Evolutionary conservation across 1,140 invertebrate species (phyloP), one percentile per base, ranked within the genome.

Genomic region (Zelostemma sp.): DNA sequence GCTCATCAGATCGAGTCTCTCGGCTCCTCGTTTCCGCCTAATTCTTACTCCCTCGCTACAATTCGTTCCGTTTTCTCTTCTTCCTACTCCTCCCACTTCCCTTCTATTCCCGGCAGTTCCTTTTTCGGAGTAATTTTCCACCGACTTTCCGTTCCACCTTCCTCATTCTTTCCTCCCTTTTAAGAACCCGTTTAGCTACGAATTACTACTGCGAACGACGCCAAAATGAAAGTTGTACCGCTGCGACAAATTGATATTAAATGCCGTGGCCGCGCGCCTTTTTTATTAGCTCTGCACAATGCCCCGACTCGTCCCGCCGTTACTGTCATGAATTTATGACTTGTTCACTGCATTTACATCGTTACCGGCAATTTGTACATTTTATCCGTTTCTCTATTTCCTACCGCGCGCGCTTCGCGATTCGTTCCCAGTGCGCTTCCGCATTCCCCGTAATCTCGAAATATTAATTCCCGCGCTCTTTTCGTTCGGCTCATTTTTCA

Each of bases 211-310:
- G 11, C 68, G 3, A 66, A 66, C 35, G 35, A 43, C 41, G 35
- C 62, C 43, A 59, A 64, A 67, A 63, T 46, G 72, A 72, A 66
- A 76, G 68, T 62, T 35, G 5, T n/a, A 71, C 54, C 68, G 19
- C 60, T 57, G 59, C 67, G 68, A 76, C 79, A 84, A 84, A 84
- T 83, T 84, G 81, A 81, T 80, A 81, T 80, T 80, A 79, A 84
- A 81, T 80, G 79, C 75, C 73, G 68, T 74, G 78, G 79, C 74
- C 77, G 81, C 77, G 77, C 80, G 79, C 77, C 76, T 78, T 79
- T 76, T 80, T 76, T 79, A 77, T 77, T 80, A 33, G 19, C 11
- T 40, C 17, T 14, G 61, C 55, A 58, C 48, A 56, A 28, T 51
- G 21, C 58, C 49, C 58, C 41, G 40, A 54, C 18, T 46, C 47